Evolutionary conservation across 2,797 vertebrate species (phyloP).

Genomic region (Trachurus trachurus): DNA sequence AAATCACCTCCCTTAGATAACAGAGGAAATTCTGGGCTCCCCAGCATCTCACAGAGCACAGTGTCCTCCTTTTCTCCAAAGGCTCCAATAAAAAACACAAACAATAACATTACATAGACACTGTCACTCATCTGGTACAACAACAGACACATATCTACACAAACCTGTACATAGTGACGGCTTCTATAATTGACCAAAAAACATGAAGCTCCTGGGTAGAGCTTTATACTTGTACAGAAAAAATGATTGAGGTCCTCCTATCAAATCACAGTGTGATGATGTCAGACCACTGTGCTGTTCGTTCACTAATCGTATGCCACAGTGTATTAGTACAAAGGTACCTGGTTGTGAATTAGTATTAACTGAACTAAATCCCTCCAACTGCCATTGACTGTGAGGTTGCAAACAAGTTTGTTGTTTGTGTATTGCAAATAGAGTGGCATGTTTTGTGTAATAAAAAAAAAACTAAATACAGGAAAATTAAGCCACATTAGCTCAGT

Average conservation of each 20-base stretch:
- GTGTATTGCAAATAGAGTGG: background rate
- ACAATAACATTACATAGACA: slow-evolving; percentile 62
- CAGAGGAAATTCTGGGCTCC: slow-evolving; percentile 75
- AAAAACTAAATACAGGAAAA: background rate
- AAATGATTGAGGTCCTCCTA: slow-evolving; percentile 15
- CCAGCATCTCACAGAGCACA: slow-evolving; percentile 68
- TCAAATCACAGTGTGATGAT: slow-evolving; percentile 52
- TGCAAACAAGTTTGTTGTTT: too few species aligned
- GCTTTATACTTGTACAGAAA: slow-evolving; percentile 51
- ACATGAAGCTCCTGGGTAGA: background rate
- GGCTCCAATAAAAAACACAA: slow-evolving; percentile 58
- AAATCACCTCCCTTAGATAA: slow-evolving; percentile 81
- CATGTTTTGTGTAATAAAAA: background rate
- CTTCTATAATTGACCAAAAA: background rate
- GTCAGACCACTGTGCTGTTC: background rate
- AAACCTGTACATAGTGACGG: background rate
- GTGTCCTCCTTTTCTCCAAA: slow-evolving; percentile 42
- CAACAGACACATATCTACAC: slow-evolving; percentile 5
- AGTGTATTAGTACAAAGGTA: background rate
- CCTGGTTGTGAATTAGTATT: background rate
- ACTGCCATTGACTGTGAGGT: background rate
- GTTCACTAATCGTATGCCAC: background rate
- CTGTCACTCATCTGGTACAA: slow-evolving; percentile 43
- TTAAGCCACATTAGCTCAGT: too few species aligned
- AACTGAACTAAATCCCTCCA: background rate